Conservation (phyloP, 2,113 vertebrate genomes). For the Uropsilus gracilis region DNA sequence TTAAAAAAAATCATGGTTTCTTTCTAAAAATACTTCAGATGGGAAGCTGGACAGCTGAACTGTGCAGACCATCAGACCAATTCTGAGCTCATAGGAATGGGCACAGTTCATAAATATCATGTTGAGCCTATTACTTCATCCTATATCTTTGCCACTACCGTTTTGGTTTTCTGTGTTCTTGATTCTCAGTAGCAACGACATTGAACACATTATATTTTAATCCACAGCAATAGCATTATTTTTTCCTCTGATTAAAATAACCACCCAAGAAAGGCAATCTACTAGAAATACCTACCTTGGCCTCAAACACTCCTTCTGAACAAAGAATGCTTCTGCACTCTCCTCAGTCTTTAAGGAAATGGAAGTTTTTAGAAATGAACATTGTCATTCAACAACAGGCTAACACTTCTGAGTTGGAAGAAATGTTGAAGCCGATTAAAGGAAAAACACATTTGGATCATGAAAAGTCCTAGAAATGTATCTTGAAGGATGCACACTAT, state of each 20-base stretch:
- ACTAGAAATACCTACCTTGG: not conserved
- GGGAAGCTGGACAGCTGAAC: not conserved
- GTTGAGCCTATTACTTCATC: not conserved
- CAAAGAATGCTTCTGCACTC: not conserved
- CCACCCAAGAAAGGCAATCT: not conserved
- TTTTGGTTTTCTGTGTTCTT: conserved; percentile 39
- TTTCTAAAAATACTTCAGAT: not conserved
- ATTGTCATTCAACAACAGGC: conserved; percentile 4
- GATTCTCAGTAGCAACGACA: conserved; percentile 34
- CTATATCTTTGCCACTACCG: not conserved
- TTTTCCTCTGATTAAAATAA: conserved; percentile 3
- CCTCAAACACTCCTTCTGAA: conserved; percentile 7
- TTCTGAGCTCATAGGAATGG: conserved; percentile 19
- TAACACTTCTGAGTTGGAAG: not conserved
- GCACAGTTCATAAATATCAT: conserved; percentile 22
- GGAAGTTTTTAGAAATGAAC: not conserved
- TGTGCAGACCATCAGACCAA: not conserved
- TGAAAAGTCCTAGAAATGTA: not conserved
- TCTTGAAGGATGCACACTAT: not conserved
- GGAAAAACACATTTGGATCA: not conserved
- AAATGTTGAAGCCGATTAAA: not conserved
- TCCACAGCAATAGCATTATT: not conserved
- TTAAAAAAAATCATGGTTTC: not conserved
- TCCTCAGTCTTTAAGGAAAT: not conserved
- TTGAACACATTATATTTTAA: conserved; percentile 13